A percentile compares a stretch with the other conserved stretches of the same genome.
phyloP scores from a whole-genome alignment of 2,888 invertebrate genomes.

The Xiphydria camelus region DNA sequence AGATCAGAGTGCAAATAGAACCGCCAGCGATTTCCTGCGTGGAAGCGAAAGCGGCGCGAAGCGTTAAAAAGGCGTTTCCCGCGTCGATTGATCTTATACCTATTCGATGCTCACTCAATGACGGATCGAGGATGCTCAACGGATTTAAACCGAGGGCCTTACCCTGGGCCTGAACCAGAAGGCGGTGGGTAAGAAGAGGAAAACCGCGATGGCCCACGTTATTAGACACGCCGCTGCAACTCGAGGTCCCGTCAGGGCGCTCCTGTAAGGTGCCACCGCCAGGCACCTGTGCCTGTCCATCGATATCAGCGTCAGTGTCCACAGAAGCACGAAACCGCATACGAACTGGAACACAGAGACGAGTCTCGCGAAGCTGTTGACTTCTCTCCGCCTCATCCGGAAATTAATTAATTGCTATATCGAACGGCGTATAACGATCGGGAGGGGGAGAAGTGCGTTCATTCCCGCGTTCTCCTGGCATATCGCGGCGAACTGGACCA shows the following conservation, averaged over 20 bases:
- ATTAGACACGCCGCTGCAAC: constrained; percentile 53
- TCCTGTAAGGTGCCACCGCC: constrained; percentile 62
- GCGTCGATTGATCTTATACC: neutral
- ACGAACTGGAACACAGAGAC: constrained; percentile 61
- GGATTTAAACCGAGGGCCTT: constrained; percentile 6
- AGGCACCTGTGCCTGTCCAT: constrained; percentile 64
- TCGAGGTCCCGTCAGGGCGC: constrained; percentile 58
- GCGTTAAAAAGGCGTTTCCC: neutral
- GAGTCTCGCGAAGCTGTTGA: too few species aligned
- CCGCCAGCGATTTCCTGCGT: constrained; percentile 34
- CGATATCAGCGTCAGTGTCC: constrained; percentile 64
- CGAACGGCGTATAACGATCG: too few species aligned
- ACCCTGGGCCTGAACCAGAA: constrained; percentile 60
- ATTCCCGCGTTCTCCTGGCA: too few species aligned
- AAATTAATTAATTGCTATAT: too few species aligned
- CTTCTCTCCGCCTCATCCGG: too few species aligned
- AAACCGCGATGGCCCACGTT: constrained; percentile 60
- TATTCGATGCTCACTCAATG: constrained; percentile 1
- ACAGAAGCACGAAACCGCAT: constrained; percentile 63
- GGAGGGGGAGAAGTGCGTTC: too few species aligned
- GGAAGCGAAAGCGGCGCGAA: constrained; percentile 2
- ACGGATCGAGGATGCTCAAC: neutral
- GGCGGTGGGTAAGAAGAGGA: constrained; percentile 60
- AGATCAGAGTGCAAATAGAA: constrained; percentile 62
- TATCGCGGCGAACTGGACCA: too few species aligned